Conservation (phyloP, 2,797 vertebrate genomes). For the Microtus californicus region DNA sequence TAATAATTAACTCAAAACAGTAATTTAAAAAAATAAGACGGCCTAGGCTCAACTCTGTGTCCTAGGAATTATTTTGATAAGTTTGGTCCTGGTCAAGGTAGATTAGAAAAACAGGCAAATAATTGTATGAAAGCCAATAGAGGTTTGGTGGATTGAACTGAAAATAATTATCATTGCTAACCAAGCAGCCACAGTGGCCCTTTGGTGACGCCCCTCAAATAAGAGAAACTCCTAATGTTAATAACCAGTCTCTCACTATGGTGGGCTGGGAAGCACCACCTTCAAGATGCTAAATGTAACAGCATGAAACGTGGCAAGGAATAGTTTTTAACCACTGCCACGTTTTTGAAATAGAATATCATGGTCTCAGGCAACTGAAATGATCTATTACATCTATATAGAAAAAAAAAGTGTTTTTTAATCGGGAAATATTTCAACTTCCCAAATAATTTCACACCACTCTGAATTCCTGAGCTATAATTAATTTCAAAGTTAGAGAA, state of each 20-base stretch:
- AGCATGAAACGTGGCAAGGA: slow-evolving; percentile 41
- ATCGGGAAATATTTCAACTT: background rate
- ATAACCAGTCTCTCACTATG: background rate
- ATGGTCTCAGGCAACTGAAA: background rate
- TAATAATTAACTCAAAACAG: background rate
- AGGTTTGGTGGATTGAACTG: background rate
- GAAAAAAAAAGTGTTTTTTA: background rate
- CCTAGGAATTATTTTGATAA: slow-evolving; percentile 38
- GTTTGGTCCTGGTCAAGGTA: slow-evolving; percentile 3
- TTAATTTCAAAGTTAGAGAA: slow-evolving; percentile 60
- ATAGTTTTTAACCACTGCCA: slow-evolving; percentile 38
- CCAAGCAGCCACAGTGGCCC: background rate
- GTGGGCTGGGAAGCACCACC: background rate
- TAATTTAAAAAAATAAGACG: background rate
- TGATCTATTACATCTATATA: slow-evolving; percentile 27
- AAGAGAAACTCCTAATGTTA: slow-evolving; percentile 54
- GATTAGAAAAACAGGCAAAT: slow-evolving; percentile 4
- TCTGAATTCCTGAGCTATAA: slow-evolving; percentile 49
- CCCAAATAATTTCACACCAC: slow-evolving; percentile 32
- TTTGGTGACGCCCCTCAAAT: slow-evolving; percentile 26
- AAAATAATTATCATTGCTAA: slow-evolving; percentile 31
- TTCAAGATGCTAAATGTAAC: slow-evolving; percentile 31
- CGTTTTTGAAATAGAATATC: slow-evolving; percentile 47
- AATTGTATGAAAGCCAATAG: slow-evolving; percentile 2
- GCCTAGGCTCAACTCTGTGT: background rate